Conservation (phyloP, 2,888 invertebrate species). For the Cerceris rybyensis region DNA sequence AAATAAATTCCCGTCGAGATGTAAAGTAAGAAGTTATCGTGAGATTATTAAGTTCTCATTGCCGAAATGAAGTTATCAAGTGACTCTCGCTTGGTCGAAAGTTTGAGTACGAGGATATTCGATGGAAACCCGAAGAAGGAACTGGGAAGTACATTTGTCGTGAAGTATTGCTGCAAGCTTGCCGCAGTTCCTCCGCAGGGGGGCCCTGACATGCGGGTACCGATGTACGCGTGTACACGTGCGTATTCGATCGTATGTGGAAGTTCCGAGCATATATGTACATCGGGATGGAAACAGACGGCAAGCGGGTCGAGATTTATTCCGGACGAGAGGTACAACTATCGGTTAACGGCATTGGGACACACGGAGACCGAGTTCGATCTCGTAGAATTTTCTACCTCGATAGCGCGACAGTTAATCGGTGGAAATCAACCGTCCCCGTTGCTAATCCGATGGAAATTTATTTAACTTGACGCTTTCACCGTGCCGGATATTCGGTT, state of each 20-base stretch:
- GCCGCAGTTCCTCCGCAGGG: slow-evolving; percentile 51
- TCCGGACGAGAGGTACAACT: slow-evolving; percentile 54
- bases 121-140: slow-evolving; percentile 43
- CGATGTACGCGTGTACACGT: slow-evolving; percentile 33
- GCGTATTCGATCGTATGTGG: slow-evolving; percentile 31
- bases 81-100: background rate
- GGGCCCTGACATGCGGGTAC: slow-evolving; percentile 53
- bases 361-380: slow-evolving; percentile 42
- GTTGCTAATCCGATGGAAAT: no score
- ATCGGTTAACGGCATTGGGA: slow-evolving; percentile 57
- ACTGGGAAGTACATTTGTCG: slow-evolving; percentile 57
- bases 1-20: no score
- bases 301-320: slow-evolving; percentile 47
- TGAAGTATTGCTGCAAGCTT: slow-evolving; percentile 56
- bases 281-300: slow-evolving; percentile 38
- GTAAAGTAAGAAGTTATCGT: no score
- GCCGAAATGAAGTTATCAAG: background rate
- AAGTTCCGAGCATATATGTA: slow-evolving; percentile 19
- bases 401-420: no score
- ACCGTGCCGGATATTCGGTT: no score
- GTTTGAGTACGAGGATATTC: slow-evolving; percentile 4
- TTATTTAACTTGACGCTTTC: no score
- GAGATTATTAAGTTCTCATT: no score
- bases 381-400: slow-evolving; percentile 2
- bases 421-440: no score